Percentiles rank a stretch among this genome's conserved stretches.
phyloP scores from a whole-genome alignment of 30 jellyfish, hydroid and myxozoan species.

The Nemopilema nomurai region DNA sequence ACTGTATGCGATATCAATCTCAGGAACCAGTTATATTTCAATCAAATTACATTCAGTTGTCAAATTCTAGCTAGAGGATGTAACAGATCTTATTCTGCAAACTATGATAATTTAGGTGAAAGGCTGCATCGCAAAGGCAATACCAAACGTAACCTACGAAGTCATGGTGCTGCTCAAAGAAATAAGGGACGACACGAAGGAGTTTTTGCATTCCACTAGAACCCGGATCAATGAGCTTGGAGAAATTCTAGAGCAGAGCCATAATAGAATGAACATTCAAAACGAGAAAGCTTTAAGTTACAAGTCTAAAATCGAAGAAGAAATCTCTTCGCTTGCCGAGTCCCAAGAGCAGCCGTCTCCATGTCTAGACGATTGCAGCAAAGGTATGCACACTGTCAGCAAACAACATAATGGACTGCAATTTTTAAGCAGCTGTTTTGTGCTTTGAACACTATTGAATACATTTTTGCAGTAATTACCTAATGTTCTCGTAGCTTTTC shows the following conservation, averaged over 20 bases:
- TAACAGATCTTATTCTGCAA: neutral
- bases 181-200: slow-evolving; percentile 16
- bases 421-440: too few relatives aligned
- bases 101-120: neutral
- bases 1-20: too few relatives aligned
- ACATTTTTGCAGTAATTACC: too few relatives aligned
- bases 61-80: neutral
- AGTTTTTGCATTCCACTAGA: slow-evolving; percentile 33
- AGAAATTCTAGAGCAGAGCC: slow-evolving; percentile 35
- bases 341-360: neutral
- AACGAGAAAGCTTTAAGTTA: slow-evolving; percentile 4
- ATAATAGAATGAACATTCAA: slow-evolving; percentile 35
- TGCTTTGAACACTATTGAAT: too few relatives aligned
- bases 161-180: neutral
- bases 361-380: slow-evolving; percentile 32
- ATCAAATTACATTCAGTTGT: too few relatives aligned
- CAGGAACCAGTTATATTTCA: too few relatives aligned
- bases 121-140: slow-evolving; percentile 39
- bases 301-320: slow-evolving; percentile 8
- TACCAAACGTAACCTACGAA: slow-evolving; percentile 50
- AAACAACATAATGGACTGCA: too few relatives aligned
- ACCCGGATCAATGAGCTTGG: slow-evolving; percentile 25
- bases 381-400: too few relatives aligned
- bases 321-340: slow-evolving; percentile 1
- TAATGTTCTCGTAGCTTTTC: too few relatives aligned